Conservation (phyloP, 2,888 invertebrate genomes). For the Microplitis manilae region DNA sequence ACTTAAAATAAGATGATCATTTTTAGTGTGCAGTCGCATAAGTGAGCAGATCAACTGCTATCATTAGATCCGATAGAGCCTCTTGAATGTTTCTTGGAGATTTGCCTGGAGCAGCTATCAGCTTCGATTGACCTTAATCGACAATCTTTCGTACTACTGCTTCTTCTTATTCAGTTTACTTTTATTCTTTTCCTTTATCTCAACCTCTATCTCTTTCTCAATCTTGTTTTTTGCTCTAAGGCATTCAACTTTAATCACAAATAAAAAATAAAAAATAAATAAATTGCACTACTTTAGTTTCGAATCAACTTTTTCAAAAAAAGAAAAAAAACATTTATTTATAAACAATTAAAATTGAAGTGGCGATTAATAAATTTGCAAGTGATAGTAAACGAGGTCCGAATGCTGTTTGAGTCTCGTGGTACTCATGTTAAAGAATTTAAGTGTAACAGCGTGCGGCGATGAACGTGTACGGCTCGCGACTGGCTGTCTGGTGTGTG, state of each 20-base stretch:
- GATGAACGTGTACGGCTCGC: constrained; percentile 69
- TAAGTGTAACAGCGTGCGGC: constrained; percentile 54
- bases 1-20: background rate
- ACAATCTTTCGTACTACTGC: constrained; percentile 32
- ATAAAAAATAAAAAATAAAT: background rate
- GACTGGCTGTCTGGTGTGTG: constrained; percentile 66
- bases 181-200: background rate
- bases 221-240: background rate
- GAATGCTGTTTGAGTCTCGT: background rate
- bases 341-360: background rate
- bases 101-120: constrained; percentile 14
- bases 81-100: background rate
- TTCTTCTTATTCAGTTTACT: constrained; percentile 36
- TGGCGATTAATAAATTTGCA: no score
- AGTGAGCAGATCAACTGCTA: background rate
- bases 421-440: background rate
- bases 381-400: background rate
- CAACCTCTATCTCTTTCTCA: background rate
- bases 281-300: background rate
- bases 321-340: background rate
- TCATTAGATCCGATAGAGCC: background rate
- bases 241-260: background rate
- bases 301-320: background rate
- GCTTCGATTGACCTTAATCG: constrained; percentile 40
- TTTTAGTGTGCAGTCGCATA: background rate